phyloP scores from a whole-genome alignment of 2,888 invertebrate genomes.

The Trissoscelio sp. region DNA sequence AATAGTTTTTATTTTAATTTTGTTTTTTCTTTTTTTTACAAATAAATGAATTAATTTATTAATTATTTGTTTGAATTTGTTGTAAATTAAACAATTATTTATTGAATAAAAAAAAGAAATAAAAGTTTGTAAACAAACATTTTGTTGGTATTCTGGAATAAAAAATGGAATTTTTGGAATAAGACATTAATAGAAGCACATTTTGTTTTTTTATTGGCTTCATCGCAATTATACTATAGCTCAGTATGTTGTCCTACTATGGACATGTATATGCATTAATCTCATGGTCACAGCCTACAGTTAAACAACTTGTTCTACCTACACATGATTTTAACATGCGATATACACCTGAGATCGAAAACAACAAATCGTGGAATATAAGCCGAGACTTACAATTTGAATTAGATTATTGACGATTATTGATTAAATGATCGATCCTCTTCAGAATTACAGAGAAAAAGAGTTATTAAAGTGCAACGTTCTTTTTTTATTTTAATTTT shows the following conservation, averaged over 20 bases:
- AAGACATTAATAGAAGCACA: constrained; percentile 5
- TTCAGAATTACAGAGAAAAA: neutral
- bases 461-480: too few relatives aligned
- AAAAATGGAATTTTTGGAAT: constrained; percentile 1
- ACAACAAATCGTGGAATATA: constrained; percentile 68
- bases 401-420: constrained; percentile 35
- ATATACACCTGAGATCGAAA: constrained; percentile 59
- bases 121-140: too few relatives aligned
- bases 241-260: constrained; percentile 72
- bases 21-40: too few relatives aligned
- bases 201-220: constrained; percentile 46
- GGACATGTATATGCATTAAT: constrained; percentile 74
- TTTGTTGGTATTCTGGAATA: too few relatives aligned
- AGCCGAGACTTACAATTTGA: constrained; percentile 5
- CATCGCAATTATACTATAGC: constrained; percentile 49
- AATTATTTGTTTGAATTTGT: too few relatives aligned
- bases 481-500: too few relatives aligned
- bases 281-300: constrained; percentile 78
- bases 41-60: too few relatives aligned
- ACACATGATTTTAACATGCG: constrained; percentile 69
- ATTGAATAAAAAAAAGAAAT: too few relatives aligned
- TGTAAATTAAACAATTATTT: too few relatives aligned
- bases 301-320: constrained; percentile 78
- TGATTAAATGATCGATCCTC: constrained; percentile 8
- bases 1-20: too few relatives aligned